Evolutionary conservation across 2,113 vertebrate genomes (phyloP).

Genomic region (Aphelocoma coerulescens): DNA sequence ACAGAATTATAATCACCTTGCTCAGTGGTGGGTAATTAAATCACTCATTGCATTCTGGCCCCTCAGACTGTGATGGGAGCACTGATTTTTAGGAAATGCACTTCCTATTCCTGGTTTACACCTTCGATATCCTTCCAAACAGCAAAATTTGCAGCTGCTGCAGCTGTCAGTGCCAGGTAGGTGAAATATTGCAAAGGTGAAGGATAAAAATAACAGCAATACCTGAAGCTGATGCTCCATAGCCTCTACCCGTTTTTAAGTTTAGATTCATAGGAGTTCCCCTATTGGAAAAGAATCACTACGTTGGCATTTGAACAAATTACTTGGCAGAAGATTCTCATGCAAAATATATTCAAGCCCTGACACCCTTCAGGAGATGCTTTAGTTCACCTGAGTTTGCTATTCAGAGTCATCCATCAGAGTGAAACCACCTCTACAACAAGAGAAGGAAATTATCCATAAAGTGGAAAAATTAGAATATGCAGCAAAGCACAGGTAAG

Average conservation of each 20-base stretch:
- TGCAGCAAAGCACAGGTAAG: neutral
- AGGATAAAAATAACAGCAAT: conserved; percentile 39
- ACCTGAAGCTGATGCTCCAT: conserved; percentile 68
- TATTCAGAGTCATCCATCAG: neutral
- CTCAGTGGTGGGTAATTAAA: neutral
- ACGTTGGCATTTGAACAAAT: neutral
- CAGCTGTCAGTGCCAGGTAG: neutral
- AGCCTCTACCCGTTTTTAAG: conserved; percentile 72
- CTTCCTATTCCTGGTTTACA: neutral
- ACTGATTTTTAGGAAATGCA: neutral
- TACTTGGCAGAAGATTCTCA: neutral
- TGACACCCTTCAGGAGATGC: neutral
- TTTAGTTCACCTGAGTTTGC: neutral
- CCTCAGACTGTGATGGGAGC: neutral
- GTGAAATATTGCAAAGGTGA: neutral
- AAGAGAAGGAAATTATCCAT: neutral
- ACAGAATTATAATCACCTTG: neutral
- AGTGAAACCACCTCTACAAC: neutral
- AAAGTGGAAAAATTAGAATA: neutral
- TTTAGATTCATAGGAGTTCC: conserved; percentile 74
- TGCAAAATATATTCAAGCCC: neutral
- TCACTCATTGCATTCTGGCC: neutral
- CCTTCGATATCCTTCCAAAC: neutral
- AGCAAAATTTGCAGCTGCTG: neutral
- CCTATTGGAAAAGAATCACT: conserved; percentile 53